A percentile compares a stretch with the other conserved stretches of the same genome.
phyloP scores from a whole-genome alignment of 2,888 invertebrate species.

The Cistogaster globosa region DNA sequence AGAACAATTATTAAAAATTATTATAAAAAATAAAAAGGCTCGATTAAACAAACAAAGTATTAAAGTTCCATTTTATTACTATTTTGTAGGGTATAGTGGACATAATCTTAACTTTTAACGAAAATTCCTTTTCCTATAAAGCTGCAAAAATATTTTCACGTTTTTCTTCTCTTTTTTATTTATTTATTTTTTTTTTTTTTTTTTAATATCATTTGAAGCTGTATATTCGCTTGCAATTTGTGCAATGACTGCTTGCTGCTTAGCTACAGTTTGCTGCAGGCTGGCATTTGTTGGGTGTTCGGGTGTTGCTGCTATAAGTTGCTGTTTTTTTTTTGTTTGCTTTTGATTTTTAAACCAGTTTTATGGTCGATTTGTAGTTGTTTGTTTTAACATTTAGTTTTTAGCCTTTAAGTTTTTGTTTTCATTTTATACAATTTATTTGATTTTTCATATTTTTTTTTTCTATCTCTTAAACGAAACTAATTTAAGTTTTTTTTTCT shows the following conservation, averaged over 20 bases:
- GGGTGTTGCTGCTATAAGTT: constrained; percentile 27
- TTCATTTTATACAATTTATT: background rate
- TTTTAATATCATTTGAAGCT: background rate
- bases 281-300: constrained; percentile 38
- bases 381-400: constrained; percentile 61
- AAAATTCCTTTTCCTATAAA: constrained; percentile 63
- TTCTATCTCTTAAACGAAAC: background rate
- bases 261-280: constrained; percentile 38
- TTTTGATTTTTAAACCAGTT: constrained; percentile 58
- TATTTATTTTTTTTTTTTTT: constrained; percentile 4
- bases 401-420: constrained; percentile 32
- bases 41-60: too few species aligned
- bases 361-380: constrained; percentile 67
- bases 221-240: constrained; percentile 34
- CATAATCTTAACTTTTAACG: constrained; percentile 32
- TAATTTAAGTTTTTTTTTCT: constrained; percentile 10
- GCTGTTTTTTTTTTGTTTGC: constrained; percentile 30
- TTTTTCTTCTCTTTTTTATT: constrained; percentile 31
- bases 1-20: too few species aligned
- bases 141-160: constrained; percentile 56
- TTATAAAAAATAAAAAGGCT: too few species aligned
- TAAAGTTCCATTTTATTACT: too few species aligned
- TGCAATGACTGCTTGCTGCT: constrained; percentile 21
- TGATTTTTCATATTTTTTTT: background rate
- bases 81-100: constrained; percentile 14